Base-by-base conservation (phyloP, 2,113 vertebrate species). In the Carlito syrichta region DNA sequence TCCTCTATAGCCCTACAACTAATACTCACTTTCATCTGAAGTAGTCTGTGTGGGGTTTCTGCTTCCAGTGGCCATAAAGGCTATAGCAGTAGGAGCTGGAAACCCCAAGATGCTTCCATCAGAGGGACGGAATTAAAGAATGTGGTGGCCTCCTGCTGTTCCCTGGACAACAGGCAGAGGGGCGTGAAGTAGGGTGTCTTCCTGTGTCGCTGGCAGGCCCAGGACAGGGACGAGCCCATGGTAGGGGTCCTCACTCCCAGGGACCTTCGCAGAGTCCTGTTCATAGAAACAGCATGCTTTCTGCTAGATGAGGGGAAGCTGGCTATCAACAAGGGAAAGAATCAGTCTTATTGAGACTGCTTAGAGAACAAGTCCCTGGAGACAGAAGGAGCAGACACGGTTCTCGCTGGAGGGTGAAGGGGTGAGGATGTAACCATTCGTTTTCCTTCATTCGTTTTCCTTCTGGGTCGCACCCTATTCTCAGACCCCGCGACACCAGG, bases 141-240 rank as follows among this genome's bases (percentile, higher is more conserved):
- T 0, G 2, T 4, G 11, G 12, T 11, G 25, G 45, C 17, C 35
- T 7, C 5, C 0, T 10, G n/a, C 19, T 5, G 1, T n/a, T 10
- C 27, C 83, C 60, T 6, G 48, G 32, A 50, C 52, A 19, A 43
- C 22, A 14, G 40, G 71, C 17, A n/a, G 12, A 45, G 8, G 2
- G 23, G 38, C 6, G 14, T 11, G 22, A 32, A 30, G 30, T n/a
- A 20, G 22, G 35, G 56, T 0, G 16, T 69, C 50, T 27, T 58
- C 8, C 1, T 32, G 30, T 45, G 43, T 16, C 8, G 32, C 45
- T 3, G 13, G 23, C 17, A 8, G 25, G 16, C 23, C 54, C 40
- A 4, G 5, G 25, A 1, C 19, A 35, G 27, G 12, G 25, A 43
- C 60, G 68, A 52, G 17, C 25, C 35, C 27, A 13, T 43, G 1